Evolutionary conservation across 2,888 invertebrate genomes (phyloP), one percentile per base, ranked within the genome.

Genomic region (Malacosoma neustria): DNA sequence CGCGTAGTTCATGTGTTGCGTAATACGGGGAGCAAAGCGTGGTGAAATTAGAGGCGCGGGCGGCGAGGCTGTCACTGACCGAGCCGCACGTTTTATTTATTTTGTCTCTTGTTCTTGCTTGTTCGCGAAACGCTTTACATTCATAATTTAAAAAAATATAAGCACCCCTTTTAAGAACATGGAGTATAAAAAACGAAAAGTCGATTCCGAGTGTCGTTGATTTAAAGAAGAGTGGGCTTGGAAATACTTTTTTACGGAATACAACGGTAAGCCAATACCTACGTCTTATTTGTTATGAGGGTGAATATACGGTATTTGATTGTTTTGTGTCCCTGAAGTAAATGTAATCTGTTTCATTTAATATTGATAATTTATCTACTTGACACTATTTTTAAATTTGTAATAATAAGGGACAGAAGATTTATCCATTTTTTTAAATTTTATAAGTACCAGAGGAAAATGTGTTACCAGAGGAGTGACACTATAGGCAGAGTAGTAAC

Each of bases 201-300:
- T 34, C 34, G 34, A 34, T 34, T 34, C 34, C 34, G 29, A 22
- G 34, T 34, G 34, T 34, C 33, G 4, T 33, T 14, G 11, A 14
- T 15, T 15, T 15, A 15, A 15, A 15, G 15, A 15, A 15, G 15
- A 15, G 15, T 15, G 15, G 15, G 15, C 15, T 15, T 15, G 15
- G 15, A 15, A 15, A 15, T 15, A 15, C 2, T 15, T 42, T 30
- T 38, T 42, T 37, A 37, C 37, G 37, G 37, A 37, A 37, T 37
- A 33, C 29, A 33, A 37, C 29, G 37, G 37, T 33, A 39, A 35
- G 14, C 30, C 33, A 39, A 32, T 33, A 33, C n/a, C n/a, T n/a
- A n/a, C 33, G 32, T 39, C 39, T 33, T 33, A 14, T 33, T 33
- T 33, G 33, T 33, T 4, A 33, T 33, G n/a, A n/a, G n/a, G n/a